Conservation (phyloP, 2,113 vertebrate species). For the Pagrus major region DNA sequence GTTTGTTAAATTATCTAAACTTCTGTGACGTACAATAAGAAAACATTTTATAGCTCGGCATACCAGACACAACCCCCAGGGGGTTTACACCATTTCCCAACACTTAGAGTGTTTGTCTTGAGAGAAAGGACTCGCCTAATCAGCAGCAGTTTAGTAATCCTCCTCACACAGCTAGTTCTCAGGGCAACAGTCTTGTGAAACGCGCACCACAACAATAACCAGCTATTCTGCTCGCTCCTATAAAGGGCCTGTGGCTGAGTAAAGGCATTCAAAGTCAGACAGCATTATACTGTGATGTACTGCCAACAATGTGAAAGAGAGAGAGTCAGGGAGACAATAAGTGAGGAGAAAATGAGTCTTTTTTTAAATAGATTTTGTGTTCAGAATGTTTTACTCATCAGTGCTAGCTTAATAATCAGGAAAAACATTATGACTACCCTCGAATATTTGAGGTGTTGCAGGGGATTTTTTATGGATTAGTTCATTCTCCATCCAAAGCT, state of each 20-base stretch:
- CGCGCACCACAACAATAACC: conserved; percentile 30
- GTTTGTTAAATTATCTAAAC: not conserved
- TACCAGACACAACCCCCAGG: not conserved
- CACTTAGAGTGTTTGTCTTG: conserved; percentile 17
- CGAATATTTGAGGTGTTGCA: conserved; percentile 1
- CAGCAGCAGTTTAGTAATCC: conserved; percentile 55
- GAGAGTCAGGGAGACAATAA: not conserved
- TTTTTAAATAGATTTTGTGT: not conserved
- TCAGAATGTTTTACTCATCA: not conserved
- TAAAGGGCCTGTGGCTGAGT: conserved; percentile 1
- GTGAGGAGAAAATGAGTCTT: not conserved
- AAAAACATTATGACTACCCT: not conserved
- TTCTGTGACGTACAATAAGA: not conserved
- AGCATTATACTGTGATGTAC: not conserved
- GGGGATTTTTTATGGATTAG: not conserved
- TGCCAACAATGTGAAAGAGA: not conserved
- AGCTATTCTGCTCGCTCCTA: conserved; percentile 24
- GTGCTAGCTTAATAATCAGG: not conserved
- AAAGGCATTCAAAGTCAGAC: not conserved
- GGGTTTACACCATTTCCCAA: conserved; percentile 10
- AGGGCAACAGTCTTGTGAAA: conserved; percentile 45
- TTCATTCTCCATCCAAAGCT: not conserved
- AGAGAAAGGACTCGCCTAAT: conserved; percentile 43
- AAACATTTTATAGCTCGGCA: conserved; percentile 10
- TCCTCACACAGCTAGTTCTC: conserved; percentile 56